A percentile compares a stretch with the other conserved stretches of the same genome.
phyloP scores from a whole-genome alignment of 30 jellyfish, hydroid and myxozoan genomes.

The Cassiopea xamachana region DNA sequence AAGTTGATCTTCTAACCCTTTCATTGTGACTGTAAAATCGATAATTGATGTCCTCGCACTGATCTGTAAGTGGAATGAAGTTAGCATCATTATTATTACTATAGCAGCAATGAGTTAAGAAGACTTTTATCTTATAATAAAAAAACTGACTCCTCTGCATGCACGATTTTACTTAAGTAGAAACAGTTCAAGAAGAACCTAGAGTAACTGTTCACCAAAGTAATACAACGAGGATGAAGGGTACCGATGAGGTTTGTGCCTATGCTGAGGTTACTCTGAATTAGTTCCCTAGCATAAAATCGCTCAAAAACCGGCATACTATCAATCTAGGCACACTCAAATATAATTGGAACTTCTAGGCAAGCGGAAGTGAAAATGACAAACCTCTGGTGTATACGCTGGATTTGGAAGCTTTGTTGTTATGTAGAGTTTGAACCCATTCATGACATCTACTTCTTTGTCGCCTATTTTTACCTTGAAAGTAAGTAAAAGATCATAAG shows the following conservation, averaged over 20 bases:
- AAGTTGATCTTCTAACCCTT: constrained; percentile 85
- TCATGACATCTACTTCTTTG: constrained; percentile 86
- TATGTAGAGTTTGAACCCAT: constrained; percentile 78
- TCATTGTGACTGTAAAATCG: constrained; percentile 84
- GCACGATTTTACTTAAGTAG: too few relatives aligned
- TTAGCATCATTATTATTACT: background rate
- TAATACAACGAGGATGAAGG: too few relatives aligned
- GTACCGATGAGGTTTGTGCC: too few relatives aligned
- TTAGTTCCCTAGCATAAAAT: too few relatives aligned
- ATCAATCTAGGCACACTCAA: too few relatives aligned
- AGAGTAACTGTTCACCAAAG: too few relatives aligned
- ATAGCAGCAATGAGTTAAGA: background rate
- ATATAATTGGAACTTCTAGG: too few relatives aligned
- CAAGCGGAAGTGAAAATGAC: background rate
- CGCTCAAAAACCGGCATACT: too few relatives aligned
- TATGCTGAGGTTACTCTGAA: too few relatives aligned
- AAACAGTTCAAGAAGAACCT: too few relatives aligned
- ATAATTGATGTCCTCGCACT: constrained; percentile 89
- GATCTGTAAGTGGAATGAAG: constrained; percentile 11
- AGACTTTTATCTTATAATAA: too few relatives aligned
- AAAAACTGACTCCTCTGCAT: background rate
- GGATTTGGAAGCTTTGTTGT: constrained; percentile 87
- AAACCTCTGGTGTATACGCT: constrained; percentile 87
- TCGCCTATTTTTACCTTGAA: constrained; percentile 85
- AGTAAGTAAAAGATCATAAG: too few relatives aligned